Conservation (phyloP, 2,888 invertebrate species). For the Agonopterix alstromeriana region DNA sequence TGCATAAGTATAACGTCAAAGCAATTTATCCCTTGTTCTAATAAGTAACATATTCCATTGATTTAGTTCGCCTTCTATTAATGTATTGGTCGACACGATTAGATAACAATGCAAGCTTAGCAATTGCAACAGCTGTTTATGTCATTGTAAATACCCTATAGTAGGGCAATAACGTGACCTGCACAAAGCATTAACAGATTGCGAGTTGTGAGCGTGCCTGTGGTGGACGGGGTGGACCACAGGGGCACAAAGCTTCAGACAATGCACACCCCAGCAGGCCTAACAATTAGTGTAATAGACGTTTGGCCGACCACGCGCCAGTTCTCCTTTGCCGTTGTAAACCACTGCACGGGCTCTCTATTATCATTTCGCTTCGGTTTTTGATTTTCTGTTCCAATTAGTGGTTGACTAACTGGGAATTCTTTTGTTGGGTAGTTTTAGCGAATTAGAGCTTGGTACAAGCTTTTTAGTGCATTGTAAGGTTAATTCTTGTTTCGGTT, state of each 20-base stretch:
- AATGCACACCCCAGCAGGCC: conserved; percentile 26
- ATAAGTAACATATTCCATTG: no score
- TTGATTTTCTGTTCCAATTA: no score
- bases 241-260: conserved; percentile 39
- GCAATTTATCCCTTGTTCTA: no score
- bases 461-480: no score
- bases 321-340: conserved; percentile 18
- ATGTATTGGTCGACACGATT: background rate
- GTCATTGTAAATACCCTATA: background rate
- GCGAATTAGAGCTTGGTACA: no score
- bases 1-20: no score
- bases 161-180: conserved; percentile 30
- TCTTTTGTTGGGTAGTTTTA: no score
- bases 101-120: conserved; percentile 1
- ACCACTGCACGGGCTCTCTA: conserved; percentile 11
- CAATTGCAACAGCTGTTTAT: conserved; percentile 14
- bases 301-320: conserved; percentile 27
- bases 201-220: conserved; percentile 42
- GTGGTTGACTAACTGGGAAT: no score
- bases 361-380: background rate
- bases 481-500: no score
- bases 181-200: conserved; percentile 51
- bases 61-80: no score
- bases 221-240: conserved; percentile 34
- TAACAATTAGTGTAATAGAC: conserved; percentile 50